A percentile compares a stretch with the other conserved stretches of the same genome.
These are phyloP conservation scores for Ctena decussata DNA, from an alignment of 2,888 invertebrate genomes.

Conservation along the genomic window DNA sequence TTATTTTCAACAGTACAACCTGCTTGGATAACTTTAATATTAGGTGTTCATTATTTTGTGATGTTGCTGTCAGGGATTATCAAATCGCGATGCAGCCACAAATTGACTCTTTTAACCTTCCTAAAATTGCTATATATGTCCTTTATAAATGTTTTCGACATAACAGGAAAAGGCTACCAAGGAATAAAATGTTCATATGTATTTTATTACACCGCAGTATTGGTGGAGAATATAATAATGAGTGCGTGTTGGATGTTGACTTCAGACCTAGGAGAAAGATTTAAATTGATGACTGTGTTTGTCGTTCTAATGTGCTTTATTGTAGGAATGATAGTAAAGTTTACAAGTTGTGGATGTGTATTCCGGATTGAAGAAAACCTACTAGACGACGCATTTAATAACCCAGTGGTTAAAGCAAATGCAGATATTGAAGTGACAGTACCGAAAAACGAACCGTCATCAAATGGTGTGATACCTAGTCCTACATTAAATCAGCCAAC, in stretches of 20 bases:
- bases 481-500: background rate
- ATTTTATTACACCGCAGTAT: conserved; percentile 71
- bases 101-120: conserved; percentile 40
- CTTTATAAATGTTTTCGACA: conserved; percentile 69
- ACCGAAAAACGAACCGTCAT: background rate
- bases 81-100: conserved; percentile 41
- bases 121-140: conserved; percentile 59
- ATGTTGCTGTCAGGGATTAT: conserved; percentile 51
- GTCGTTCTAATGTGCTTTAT: conserved; percentile 71
- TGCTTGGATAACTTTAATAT: conserved; percentile 67
- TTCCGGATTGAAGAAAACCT: conserved; percentile 58
- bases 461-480: background rate
- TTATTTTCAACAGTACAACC: conserved; percentile 61
- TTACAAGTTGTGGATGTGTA: conserved; percentile 73
- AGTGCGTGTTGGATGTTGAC: conserved; percentile 77
- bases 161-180: conserved; percentile 58
- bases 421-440: background rate
- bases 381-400: conserved; percentile 61
- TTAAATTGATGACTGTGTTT: conserved; percentile 72
- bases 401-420: conserved; percentile 50
- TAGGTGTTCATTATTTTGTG: conserved; percentile 65
- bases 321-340: conserved; percentile 74
- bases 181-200: conserved; percentile 77
- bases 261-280: conserved; percentile 62
- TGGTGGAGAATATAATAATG: conserved; percentile 78